Evolutionary conservation across 2,797 vertebrate species (phyloP).

Genomic region (Cygnus olor): DNA sequence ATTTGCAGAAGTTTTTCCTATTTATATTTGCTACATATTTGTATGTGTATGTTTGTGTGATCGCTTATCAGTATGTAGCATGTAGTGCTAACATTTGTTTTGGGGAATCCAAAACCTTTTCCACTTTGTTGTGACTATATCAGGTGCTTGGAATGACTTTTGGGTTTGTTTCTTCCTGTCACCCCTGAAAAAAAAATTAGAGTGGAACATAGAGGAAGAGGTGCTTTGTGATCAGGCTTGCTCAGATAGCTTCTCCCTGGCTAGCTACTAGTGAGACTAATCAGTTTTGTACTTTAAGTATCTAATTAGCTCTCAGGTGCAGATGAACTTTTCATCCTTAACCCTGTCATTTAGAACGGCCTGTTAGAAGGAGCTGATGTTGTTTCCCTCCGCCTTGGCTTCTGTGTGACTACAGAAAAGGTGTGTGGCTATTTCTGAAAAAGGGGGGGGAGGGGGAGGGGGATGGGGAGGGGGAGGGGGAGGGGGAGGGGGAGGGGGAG

Average conservation of each 20-base stretch:
- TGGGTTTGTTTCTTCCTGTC: not conserved
- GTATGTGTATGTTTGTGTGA: not conserved
- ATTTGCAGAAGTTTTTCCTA: not conserved
- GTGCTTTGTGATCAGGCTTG: not conserved
- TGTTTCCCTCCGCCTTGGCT: not conserved
- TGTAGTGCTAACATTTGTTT: not conserved
- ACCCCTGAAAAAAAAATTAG: not conserved
- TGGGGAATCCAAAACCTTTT: not conserved
- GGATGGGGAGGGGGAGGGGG: rapidly evolving
- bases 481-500: too few relatives aligned
- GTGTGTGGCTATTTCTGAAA: not conserved
- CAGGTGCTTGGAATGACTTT: not conserved
- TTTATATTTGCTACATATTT: not conserved
- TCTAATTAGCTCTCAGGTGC: not conserved
- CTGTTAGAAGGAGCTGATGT: not conserved
- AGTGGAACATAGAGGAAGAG: not conserved
- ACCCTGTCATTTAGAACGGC: not conserved
- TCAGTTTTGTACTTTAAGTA: not conserved
- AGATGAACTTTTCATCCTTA: not conserved
- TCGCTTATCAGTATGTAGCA: not conserved
- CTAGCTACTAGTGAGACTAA: not conserved
- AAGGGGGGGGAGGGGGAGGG: too few relatives aligned
- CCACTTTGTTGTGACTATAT: not conserved
- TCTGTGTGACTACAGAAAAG: not conserved
- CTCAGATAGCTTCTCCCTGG: not conserved